These are phyloP conservation scores for Callyntrura sp. DNA, from an alignment of 2,888 invertebrate species.

Conservation along the genomic window DNA sequence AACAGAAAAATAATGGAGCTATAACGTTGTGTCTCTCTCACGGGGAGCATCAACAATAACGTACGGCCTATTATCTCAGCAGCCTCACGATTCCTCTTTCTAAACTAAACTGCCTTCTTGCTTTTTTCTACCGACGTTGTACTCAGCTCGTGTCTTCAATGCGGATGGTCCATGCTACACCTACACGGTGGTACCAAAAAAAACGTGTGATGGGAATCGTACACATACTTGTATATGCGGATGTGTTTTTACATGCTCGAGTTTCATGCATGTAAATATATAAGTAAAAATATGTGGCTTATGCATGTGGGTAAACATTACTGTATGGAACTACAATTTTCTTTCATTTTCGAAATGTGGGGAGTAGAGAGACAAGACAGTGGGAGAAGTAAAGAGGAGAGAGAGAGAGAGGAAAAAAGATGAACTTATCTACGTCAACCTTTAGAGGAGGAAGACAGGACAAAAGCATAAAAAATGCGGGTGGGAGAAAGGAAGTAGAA, in stretches of 20 bases:
- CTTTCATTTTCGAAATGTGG: conserved; percentile 2
- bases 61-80: conserved; percentile 83
- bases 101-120: conserved; percentile 73
- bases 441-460: conserved; percentile 60
- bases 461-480: conserved; percentile 50
- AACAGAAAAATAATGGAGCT: conserved; percentile 83
- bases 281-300: not conserved
- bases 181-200: not conserved
- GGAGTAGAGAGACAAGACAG: conserved; percentile 10
- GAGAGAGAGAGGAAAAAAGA: conserved; percentile 57
- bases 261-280: not conserved
- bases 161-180: not conserved
- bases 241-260: not conserved
- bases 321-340: not conserved
- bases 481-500: conserved; percentile 24
- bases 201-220: conserved; percentile 22
- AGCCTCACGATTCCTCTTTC: conserved; percentile 79
- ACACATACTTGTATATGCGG: not conserved
- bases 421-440: conserved; percentile 74
- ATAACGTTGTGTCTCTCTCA: conserved; percentile 82
- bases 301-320: not conserved
- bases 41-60: conserved; percentile 83
- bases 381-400: conserved; percentile 6
- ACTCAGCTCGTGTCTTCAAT: conserved; percentile 35
- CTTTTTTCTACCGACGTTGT: conserved; percentile 58